Base-by-base conservation (phyloP, 2,113 vertebrate genomes). In the Toxostoma redivivum region DNA sequence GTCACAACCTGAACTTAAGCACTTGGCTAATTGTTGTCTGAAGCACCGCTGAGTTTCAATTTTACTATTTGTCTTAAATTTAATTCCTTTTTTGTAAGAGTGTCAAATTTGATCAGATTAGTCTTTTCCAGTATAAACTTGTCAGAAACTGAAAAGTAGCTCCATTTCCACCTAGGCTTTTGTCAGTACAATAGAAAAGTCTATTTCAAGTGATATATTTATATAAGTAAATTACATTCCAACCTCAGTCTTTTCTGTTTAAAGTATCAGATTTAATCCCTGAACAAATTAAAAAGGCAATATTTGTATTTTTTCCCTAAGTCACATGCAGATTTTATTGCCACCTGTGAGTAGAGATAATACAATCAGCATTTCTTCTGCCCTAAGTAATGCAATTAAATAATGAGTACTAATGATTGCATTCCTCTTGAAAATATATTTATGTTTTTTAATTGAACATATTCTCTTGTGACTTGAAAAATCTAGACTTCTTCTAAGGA, bases 41-140 rank as follows among this genome's bases (percentile, higher is more conserved):
- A 70, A 78, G 44, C 27, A 77, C 38, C 38, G 60, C 42, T 58
- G 87, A 83, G 53, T 91, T 91, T 87, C 70, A 65, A 11, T 95
- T 93, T 96, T 94, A 60, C 56, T 91, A 47, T 91, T 95, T 74
- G 28, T 35, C 65, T 54, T 64, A 44, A 62, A 81, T 65, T 85
- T 81, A 90, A 64, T 54, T 65, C 35, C 2, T 72, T 90, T 95
- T 70, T 79, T 66, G 23, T 83, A 54, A 15, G 28, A 37, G 16
- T 73, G 50, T 88, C 30, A 53, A 79, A 73, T 56, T 30, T 0
- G 0, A 81, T 91, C 48, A 80, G 78, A 81, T 80, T 58, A 90
- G 79, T 60, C 72, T 94, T 94, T 94, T 91, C 77, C 73, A 74
- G 92, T 45, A 50, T 11, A 71, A 84, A 40, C 31, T 53, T 86